phyloP scores from a whole-genome alignment of 2,888 invertebrate genomes.

The Ectemnius lituratus region DNA sequence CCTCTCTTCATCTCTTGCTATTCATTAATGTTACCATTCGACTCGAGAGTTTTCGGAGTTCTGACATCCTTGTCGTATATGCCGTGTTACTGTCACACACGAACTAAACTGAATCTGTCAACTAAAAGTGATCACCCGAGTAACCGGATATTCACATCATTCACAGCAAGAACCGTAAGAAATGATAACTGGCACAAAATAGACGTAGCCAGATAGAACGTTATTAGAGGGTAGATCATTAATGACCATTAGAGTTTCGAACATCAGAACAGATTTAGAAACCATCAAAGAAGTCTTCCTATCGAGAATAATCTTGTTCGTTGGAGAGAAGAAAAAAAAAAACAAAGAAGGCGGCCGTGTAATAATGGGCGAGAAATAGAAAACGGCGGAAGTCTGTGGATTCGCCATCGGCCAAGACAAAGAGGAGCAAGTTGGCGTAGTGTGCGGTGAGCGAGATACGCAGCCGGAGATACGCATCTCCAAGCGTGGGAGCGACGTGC shows the following conservation, averaged over 20 bases:
- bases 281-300: too few species aligned
- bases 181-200: neutral
- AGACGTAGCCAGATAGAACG: neutral
- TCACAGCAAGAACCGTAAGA: neutral
- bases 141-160: too few species aligned
- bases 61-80: too few species aligned
- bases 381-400: constrained; percentile 74
- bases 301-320: neutral
- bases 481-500: constrained; percentile 70
- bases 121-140: too few species aligned
- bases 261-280: too few species aligned
- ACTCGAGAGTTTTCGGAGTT: neutral
- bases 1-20: neutral
- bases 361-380: constrained; percentile 62
- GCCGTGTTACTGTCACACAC: too few species aligned
- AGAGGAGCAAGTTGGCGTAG: constrained; percentile 62
- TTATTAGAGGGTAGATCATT: neutral
- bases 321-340: neutral
- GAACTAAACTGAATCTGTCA: too few species aligned
- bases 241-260: neutral
- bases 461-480: constrained; percentile 70
- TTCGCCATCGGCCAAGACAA: constrained; percentile 70
- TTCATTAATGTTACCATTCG: neutral
- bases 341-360: constrained; percentile 38
- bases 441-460: constrained; percentile 63